Conservation (phyloP, 2,888 invertebrate species). For the Glyphotaelius pellucidus region DNA sequence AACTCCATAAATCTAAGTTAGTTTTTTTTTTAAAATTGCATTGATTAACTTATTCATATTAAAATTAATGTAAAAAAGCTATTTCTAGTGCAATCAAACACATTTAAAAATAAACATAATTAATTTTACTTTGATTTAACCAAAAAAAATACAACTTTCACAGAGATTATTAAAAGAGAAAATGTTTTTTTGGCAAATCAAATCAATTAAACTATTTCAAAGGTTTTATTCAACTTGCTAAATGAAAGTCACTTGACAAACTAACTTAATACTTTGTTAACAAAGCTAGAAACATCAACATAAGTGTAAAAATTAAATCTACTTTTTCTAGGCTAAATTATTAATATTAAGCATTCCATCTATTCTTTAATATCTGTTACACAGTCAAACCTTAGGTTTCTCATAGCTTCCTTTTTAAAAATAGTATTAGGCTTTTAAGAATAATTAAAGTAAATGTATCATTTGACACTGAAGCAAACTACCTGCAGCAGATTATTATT, state of each 20-base stretch:
- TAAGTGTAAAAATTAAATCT: background rate
- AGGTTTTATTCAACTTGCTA: background rate
- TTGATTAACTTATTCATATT: background rate
- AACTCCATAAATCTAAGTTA: background rate
- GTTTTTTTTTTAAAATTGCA: background rate
- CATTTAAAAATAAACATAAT: background rate
- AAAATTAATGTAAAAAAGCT: slow-evolving; percentile 37
- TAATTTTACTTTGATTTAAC: background rate
- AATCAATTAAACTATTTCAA: background rate
- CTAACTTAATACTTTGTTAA: slow-evolving; percentile 24
- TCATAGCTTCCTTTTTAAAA: background rate
- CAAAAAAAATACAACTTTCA: background rate
- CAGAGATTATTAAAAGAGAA: background rate
- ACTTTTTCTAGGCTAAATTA: background rate
- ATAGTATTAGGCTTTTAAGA: background rate
- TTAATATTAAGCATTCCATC: background rate
- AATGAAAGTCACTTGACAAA: background rate
- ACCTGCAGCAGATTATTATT: background rate
- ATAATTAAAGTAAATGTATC: slow-evolving; percentile 9
- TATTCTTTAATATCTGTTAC: slow-evolving; percentile 31
- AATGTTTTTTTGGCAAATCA: background rate
- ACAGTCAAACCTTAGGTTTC: slow-evolving; percentile 42
- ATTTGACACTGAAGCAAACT: background rate
- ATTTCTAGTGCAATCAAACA: slow-evolving; percentile 30
- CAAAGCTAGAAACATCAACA: slow-evolving; percentile 2